Evolutionary conservation across 2,797 vertebrate species (phyloP), one percentile per base, ranked within the genome.

Genomic region (Crax fasciolata): DNA sequence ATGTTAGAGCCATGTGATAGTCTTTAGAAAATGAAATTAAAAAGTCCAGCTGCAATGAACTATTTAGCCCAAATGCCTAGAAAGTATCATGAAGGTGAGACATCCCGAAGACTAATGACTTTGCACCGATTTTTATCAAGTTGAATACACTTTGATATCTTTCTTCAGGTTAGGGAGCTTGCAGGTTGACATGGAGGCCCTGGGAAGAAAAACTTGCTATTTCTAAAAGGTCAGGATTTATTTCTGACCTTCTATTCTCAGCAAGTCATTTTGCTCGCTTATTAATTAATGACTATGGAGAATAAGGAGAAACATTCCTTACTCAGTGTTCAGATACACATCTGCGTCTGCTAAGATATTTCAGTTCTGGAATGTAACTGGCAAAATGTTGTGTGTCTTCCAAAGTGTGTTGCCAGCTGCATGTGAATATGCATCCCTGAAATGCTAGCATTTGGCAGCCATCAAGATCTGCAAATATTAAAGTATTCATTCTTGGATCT

Each of bases 361-460:
- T 95, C 67, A 89, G 74, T 54, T 55, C 81, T 95, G 94, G 67
- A 97, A 89, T 70, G 67, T 54, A 38, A 80, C 59, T 85, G 92
- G 91, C 91, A 91, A 95, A 84, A 57, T 13, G 15, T 20, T 94
- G 91, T 59, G 30, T 28, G 14, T 78, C 61, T 73, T 96, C 92
- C 92, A 95, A 59, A 0, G 8, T 21, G 73, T 94, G 89, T 95
- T 4, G 61, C 95, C 94, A 96, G 91, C 94, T 95, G 92, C 94
- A 96, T 95, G 96, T 92, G 94, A 96, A 97, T 97, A 94, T 94
- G 95, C 94, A 96, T 96, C 93, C 91, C 96, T 94, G 95, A 97
- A 97, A 96, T 93, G 91, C 84, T 96, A 93, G 79, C 58, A 81
- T 76, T 95, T 97, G 96, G 96, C 96, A 97, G 94, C 76, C 87